Conservation (phyloP, 2,113 vertebrate species). For the Spheniscus mendiculus region DNA sequence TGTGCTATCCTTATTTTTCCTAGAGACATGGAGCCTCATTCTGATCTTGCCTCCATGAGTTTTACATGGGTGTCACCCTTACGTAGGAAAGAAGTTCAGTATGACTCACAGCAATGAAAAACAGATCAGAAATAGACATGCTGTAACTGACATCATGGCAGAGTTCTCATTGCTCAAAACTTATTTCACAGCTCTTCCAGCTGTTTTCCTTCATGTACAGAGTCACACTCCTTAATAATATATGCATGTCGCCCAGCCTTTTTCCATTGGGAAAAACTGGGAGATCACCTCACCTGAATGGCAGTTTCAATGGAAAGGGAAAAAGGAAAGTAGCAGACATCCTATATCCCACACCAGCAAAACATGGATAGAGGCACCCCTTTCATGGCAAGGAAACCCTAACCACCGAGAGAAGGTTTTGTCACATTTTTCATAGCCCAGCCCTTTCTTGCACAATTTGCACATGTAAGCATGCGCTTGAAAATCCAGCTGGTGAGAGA, state of each 20-base stretch:
- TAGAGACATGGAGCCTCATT: not conserved
- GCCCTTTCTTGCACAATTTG: not conserved
- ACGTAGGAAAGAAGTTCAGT: not conserved
- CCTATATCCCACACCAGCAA: not conserved
- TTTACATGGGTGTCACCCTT: not conserved
- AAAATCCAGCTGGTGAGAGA: not conserved
- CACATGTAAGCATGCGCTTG: not conserved
- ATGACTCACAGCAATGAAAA: not conserved
- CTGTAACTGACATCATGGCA: not conserved
- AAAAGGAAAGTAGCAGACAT: not conserved
- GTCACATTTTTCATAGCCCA: not conserved
- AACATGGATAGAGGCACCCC: not conserved
- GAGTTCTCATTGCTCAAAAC: not conserved
- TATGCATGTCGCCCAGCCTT: not conserved
- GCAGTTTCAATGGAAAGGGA: not conserved
- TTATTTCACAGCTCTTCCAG: not conserved
- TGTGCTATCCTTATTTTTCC: not conserved
- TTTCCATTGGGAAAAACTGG: not conserved
- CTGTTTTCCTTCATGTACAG: not conserved
- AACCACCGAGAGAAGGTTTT: not conserved
- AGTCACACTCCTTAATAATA: not conserved
- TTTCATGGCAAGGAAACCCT: not conserved
- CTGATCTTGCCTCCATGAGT: not conserved
- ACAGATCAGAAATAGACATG: not conserved
- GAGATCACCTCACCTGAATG: not conserved